These are phyloP conservation scores for Tringa solitaria DNA, from an alignment of 2,113 vertebrate species.

Conservation along the genomic window DNA sequence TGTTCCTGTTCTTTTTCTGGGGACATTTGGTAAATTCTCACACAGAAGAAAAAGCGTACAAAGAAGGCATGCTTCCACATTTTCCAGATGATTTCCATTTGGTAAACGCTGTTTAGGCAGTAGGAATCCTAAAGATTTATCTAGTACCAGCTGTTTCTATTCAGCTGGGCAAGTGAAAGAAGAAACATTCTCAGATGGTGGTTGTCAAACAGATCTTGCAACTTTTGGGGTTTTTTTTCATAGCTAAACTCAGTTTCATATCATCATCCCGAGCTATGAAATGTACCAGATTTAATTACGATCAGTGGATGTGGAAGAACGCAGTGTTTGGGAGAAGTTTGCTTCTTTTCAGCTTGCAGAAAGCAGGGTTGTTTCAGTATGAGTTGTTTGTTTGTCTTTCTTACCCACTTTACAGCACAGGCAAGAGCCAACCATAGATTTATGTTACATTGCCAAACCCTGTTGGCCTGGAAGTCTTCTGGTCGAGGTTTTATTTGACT, in stretches of 20 bases:
- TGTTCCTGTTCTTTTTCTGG: not conserved
- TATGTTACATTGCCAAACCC: not conserved
- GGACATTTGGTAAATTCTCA: not conserved
- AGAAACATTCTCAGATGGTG: not conserved
- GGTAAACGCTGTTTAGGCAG: not conserved
- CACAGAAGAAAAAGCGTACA: not conserved
- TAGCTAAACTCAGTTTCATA: not conserved
- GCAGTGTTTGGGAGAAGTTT: not conserved
- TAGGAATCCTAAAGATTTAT: not conserved
- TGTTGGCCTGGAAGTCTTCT: not conserved
- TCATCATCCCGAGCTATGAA: not conserved
- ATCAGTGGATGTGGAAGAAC: not conserved
- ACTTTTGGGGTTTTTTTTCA: not conserved
- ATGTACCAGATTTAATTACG: not conserved
- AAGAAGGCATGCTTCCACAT: not conserved
- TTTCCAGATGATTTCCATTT: not conserved
- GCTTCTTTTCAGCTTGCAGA: not conserved
- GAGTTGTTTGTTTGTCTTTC: not conserved
- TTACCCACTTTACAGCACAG: not conserved
- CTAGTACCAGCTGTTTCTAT: not conserved
- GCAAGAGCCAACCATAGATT: not conserved
- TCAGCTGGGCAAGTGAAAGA: not conserved
- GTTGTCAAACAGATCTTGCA: not conserved
- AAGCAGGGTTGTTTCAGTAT: not conserved
- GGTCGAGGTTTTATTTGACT: not conserved